Evolutionary conservation across 1,140 invertebrate genomes (phyloP).

Genomic region (Heliconius hewitsoni): DNA sequence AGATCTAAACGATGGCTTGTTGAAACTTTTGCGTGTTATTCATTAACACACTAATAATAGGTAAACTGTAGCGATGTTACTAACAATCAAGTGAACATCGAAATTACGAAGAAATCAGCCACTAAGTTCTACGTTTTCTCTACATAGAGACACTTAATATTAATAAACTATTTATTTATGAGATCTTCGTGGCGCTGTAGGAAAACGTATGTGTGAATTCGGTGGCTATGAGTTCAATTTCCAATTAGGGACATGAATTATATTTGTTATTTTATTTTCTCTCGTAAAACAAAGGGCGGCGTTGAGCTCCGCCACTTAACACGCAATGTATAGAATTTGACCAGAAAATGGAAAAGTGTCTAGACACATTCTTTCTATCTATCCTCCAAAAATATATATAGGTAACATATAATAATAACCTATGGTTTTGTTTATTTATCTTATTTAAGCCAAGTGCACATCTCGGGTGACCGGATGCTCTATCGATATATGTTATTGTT

Average conservation of each 20-base stretch:
- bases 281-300: too few relatives aligned
- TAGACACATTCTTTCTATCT: too few relatives aligned
- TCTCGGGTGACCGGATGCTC: slow-evolving; percentile 24
- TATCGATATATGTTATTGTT: slow-evolving; percentile 23
- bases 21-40: not conserved
- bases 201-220: too few relatives aligned
- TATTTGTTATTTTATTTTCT: too few relatives aligned
- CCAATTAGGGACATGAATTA: too few relatives aligned
- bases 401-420: not conserved
- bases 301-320: too few relatives aligned
- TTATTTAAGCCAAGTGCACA: not conserved
- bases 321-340: too few relatives aligned
- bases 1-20: slow-evolving; percentile 12
- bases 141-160: not conserved
- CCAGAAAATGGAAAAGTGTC: too few relatives aligned
- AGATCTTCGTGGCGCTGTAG: too few relatives aligned
- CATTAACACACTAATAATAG: not conserved
- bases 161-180: not conserved
- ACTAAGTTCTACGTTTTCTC: not conserved
- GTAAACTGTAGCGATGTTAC: not conserved
- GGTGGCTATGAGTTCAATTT: too few relatives aligned
- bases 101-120: not conserved
- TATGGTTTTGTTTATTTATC: slow-evolving; percentile 14
- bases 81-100: not conserved
- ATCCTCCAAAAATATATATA: not conserved